Evolutionary conservation across 2,888 invertebrate genomes (phyloP).

Genomic region (Platycnemis pennipes): DNA sequence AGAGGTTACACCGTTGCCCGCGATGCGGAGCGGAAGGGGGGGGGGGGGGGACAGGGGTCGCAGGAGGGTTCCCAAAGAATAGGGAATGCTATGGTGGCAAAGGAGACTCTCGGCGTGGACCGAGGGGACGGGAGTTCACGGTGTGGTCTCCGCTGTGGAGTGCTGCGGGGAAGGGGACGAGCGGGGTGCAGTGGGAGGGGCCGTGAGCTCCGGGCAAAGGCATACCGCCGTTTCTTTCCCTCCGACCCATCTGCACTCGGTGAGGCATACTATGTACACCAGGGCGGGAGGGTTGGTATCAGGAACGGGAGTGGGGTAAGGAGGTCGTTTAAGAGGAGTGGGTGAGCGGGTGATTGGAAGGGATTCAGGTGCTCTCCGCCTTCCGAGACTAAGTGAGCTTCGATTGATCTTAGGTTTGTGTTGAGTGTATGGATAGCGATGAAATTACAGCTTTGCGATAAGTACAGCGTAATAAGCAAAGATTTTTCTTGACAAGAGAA

Average conservation of each 20-base stretch:
- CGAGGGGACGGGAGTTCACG: neutral
- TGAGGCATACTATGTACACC: slow-evolving; percentile 6
- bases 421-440: too few species aligned
- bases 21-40: neutral
- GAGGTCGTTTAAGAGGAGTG: neutral
- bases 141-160: slow-evolving; percentile 11
- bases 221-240: slow-evolving; percentile 47
- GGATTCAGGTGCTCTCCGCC: neutral
- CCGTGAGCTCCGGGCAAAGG: neutral
- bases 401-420: too few species aligned
- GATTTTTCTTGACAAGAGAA: too few species aligned
- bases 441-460: too few species aligned
- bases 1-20: neutral
- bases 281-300: too few species aligned
- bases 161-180: slow-evolving; percentile 25
- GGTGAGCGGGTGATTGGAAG: neutral
- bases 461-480: too few species aligned
- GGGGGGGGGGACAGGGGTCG: neutral
- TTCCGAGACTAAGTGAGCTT: neutral
- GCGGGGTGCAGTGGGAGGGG: neutral
- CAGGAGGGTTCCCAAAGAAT: slow-evolving; percentile 37
- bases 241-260: slow-evolving; percentile 28
- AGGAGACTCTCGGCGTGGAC: neutral
- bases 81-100: slow-evolving; percentile 54
- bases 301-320: neutral